These are phyloP conservation scores for Novumbra hubbsi DNA, from an alignment of 2,797 vertebrate genomes.

Conservation along the genomic window DNA sequence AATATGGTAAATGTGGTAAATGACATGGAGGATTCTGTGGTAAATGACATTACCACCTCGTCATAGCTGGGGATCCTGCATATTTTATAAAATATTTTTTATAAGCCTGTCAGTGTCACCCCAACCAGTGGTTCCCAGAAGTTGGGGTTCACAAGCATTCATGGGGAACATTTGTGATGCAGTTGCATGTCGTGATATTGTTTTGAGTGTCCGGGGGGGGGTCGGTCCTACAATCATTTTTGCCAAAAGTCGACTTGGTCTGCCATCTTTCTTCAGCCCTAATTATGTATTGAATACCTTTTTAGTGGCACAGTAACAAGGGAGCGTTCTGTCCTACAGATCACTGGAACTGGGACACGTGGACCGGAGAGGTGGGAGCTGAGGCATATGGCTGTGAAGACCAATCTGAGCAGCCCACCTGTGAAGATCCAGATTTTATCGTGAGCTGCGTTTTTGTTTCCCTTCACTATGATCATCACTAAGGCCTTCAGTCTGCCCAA, in stretches of 20 bases:
- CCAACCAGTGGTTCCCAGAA: no score
- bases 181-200: no score
- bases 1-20: no score
- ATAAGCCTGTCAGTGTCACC: no score
- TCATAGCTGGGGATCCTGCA: conserved; percentile 73
- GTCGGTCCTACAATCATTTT: no score
- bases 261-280: no score
- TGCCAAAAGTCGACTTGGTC: no score
- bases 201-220: no score
- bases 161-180: no score
- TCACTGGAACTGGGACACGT: conserved; percentile 90
- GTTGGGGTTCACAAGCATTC: no score
- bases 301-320: not conserved
- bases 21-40: no score
- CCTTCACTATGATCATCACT: not conserved
- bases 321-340: conserved; percentile 60
- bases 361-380: conserved; percentile 69
- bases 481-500: not conserved
- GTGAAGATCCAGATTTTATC: conserved; percentile 83
- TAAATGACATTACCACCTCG: conserved; percentile 67
- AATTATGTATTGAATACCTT: not conserved
- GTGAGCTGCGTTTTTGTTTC: conserved; percentile 55
- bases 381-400: conserved; percentile 18
- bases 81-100: not conserved
- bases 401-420: conserved; percentile 60